These are phyloP conservation scores for Karalla daura DNA, from an alignment of 2,797 vertebrate species.

Conservation along the genomic window DNA sequence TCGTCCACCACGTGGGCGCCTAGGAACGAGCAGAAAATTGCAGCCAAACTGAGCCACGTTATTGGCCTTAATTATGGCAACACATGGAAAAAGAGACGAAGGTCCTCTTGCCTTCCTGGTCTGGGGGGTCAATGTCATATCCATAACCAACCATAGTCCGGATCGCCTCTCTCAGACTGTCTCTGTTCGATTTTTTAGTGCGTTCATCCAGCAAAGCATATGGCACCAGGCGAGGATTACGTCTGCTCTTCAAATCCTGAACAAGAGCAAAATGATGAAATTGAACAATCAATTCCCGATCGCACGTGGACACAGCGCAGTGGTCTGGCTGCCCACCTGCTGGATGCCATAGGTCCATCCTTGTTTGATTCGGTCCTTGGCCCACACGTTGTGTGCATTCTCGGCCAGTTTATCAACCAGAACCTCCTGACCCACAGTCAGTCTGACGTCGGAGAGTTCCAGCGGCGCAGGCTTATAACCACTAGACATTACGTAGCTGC, in stretches of 20 bases:
- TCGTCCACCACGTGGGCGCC: conserved; percentile 86
- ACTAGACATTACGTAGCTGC: conserved; percentile 96
- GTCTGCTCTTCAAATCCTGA: conserved; percentile 96
- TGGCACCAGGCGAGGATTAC: conserved; percentile 97
- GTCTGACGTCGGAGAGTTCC: conserved; percentile 96
- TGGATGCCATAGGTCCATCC: conserved; percentile 99
- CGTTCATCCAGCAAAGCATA: conserved; percentile 96
- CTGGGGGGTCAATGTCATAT: conserved; percentile 94
- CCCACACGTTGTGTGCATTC: conserved; percentile 99
- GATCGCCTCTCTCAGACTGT: conserved; percentile 97
- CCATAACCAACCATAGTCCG: conserved; percentile 96
- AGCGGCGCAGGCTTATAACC: conserved; percentile 97
- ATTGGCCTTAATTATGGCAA: neutral
- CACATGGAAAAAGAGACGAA: too few relatives aligned
- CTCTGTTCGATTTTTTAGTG: conserved; percentile 98
- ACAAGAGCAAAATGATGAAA: conserved; percentile 28
- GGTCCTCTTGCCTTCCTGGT: conserved; percentile 92
- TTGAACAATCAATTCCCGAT: too few relatives aligned
- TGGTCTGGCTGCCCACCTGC: conserved; percentile 85
- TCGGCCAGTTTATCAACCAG: conserved; percentile 98
- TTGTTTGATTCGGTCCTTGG: conserved; percentile 99
- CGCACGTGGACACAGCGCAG: too few relatives aligned
- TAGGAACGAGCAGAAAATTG: conserved; percentile 55
- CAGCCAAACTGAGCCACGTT: too few relatives aligned
- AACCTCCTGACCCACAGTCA: conserved; percentile 94